Evolutionary conservation across 64 coral and sea anemone genomes (phyloP), one percentile per base, ranked within the genome.

Genomic region (Dendrophyllia cribrosa): DNA sequence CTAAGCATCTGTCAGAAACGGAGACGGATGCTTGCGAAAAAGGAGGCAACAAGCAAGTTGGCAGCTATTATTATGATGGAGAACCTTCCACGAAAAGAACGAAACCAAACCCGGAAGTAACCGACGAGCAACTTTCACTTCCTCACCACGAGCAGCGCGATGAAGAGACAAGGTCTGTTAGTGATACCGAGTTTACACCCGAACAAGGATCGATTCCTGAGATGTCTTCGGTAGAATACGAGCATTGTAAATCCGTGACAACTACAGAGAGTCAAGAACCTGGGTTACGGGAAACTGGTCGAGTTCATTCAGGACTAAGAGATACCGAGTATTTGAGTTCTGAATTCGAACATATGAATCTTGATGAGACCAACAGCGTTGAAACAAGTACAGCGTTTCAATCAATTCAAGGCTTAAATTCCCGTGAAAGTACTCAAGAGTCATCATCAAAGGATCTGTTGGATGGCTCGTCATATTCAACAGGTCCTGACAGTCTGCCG

Each of bases 301-400:
- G 15, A 4, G 60, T 9, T 8, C 9, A 62, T 43, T 44, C 77
- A n/a, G 44, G 53, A 0, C 10, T 9, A 25, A 82, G 78, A 48
- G 26, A 82, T n/a, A 25, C 43, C 8, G 79, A 63, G 43, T 49
- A 15, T 67, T 67, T 83, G 61, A 83, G 60, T 4, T 66, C 60
- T 10, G 80, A 83, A 14, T 83, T 83, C 46, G 80, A 83, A 43
- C 60, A 83, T 3, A 83, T 83, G 80, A 66, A 83, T 67, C 60
- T 83, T 15, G 80, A 64, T 3, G 80, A 15, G 0, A 50, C n/a
- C 61, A 12, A 13, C n/a, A 43, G 26, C 59, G 58, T 64, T 9
- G 78, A 65, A 82, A 45, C 25, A 9, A 16, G 58, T 26, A 43
- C 34, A 20, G 15, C 7, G 44, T 62, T 19, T 0, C 58, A 60